These are phyloP conservation scores for Epizoanthus rinbou DNA, from an alignment of 92 coral and sea anemone species.

Conservation along the genomic window DNA sequence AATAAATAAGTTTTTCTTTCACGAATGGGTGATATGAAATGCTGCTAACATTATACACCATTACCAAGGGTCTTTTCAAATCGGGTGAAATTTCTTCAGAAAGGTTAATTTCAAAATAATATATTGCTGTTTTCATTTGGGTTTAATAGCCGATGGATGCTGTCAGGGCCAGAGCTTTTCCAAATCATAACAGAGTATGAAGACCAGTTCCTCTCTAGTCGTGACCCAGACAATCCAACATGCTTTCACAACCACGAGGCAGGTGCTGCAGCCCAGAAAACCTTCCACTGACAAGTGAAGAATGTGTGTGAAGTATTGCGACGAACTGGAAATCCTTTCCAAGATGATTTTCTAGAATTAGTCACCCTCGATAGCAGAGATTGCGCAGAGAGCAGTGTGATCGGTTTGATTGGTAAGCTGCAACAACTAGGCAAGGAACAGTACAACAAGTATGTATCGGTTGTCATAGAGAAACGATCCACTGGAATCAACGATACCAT, in stretches of 20 bases:
- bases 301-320: slow-evolving; percentile 40
- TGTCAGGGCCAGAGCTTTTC: slow-evolving; percentile 58
- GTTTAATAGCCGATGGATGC: slow-evolving; percentile 55
- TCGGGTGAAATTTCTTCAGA: neutral
- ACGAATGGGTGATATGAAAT: no score
- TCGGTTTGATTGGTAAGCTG: slow-evolving; percentile 37
- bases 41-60: no score
- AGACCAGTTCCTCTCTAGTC: slow-evolving; percentile 19
- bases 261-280: slow-evolving; percentile 50
- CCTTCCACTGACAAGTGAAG: slow-evolving; percentile 47
- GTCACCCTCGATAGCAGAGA: slow-evolving; percentile 62
- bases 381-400: slow-evolving; percentile 52
- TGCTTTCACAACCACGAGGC: slow-evolving; percentile 51
- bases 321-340: slow-evolving; percentile 65
- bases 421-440: slow-evolving; percentile 41
- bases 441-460: slow-evolving; percentile 40
- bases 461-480: slow-evolving; percentile 48
- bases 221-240: slow-evolving; percentile 48
- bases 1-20: no score
- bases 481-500: slow-evolving; percentile 55
- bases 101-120: neutral
- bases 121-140: neutral
- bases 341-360: slow-evolving; percentile 61
- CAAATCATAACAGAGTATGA: slow-evolving; percentile 50
- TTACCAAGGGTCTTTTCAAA: no score